Evolutionary conservation across 2,888 invertebrate genomes (phyloP), one percentile per base, ranked within the genome.

Genomic region (Drosophila borborema): DNA sequence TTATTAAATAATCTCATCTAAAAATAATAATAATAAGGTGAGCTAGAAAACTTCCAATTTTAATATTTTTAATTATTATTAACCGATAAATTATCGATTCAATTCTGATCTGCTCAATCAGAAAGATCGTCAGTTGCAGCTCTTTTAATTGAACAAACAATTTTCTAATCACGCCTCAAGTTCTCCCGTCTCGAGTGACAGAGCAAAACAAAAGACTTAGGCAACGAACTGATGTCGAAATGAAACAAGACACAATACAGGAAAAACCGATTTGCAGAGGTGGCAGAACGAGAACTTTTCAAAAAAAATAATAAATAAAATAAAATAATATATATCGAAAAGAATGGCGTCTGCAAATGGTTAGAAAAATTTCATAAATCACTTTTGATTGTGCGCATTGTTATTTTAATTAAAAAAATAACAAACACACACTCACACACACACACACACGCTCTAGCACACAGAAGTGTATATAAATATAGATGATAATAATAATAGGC

Each of bases 311-410:
- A 6, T 4, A 28, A 55, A 58, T 4, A 40, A 58, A 60, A 18
- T n/a, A n/a, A n/a, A n/a, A n/a, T n/a, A n/a, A n/a, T n/a, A n/a
- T n/a, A n/a, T n/a, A n/a, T 3, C 9, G 28, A 54, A 12, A 16
- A 48, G 67, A 83, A 72, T 71, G 59, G 65, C 69, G 69, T 59
- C 66, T 72, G 68, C 61, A 77, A 73, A 79, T 41, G 40, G 40
- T 64, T 65, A 54, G 53, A 59, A 73, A 77, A 69, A 63, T 80
- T 82, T 80, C 65, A 89, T 87, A 87, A 89, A 89, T 87, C 85
- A 87, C 75, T 78, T 64, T 72, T 83, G 87, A 87, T 87, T 87
- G 82, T 79, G 66, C 28, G 55, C 83, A 83, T 87, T 87, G 87
- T 86, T 87, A 86, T 86, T 89, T 77, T 81, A 86, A 80, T 77